phyloP scores from a whole-genome alignment of 2,888 invertebrate species.

The Cephonodes hylas region DNA sequence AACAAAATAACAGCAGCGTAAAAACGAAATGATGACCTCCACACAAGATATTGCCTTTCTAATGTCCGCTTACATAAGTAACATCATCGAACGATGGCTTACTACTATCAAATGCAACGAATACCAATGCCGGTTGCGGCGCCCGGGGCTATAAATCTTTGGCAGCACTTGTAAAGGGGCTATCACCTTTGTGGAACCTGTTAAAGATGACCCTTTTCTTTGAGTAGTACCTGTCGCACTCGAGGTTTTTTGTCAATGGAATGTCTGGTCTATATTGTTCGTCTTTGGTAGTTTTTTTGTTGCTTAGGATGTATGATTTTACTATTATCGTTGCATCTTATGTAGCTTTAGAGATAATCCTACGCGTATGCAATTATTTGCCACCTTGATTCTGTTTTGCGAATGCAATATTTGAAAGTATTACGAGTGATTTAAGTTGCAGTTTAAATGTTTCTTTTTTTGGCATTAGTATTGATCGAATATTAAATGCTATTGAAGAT shows the following conservation, averaged over 20 bases:
- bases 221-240: not conserved
- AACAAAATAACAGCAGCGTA: slow-evolving; percentile 10
- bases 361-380: not conserved
- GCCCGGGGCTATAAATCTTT: not conserved
- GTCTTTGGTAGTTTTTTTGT: not conserved
- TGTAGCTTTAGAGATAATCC: not conserved
- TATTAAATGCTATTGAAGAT: too few species aligned
- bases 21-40: slow-evolving; percentile 16
- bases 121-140: not conserved
- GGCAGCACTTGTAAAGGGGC: not conserved
- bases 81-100: slow-evolving; percentile 26
- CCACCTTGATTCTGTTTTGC: not conserved
- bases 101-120: slow-evolving; percentile 1
- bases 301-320: not conserved
- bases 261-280: not conserved
- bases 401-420: not conserved
- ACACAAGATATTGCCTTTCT: slow-evolving; percentile 40
- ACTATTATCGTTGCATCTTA: not conserved
- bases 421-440: not conserved
- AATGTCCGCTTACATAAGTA: slow-evolving; percentile 41
- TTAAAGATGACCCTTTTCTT: not conserved
- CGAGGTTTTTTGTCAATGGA: not conserved
- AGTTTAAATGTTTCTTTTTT: not conserved
- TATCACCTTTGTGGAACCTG: not conserved
- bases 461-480: too few species aligned